phyloP scores from a whole-genome alignment of 2,113 vertebrate genomes.

The Planiliza haematocheilus region DNA sequence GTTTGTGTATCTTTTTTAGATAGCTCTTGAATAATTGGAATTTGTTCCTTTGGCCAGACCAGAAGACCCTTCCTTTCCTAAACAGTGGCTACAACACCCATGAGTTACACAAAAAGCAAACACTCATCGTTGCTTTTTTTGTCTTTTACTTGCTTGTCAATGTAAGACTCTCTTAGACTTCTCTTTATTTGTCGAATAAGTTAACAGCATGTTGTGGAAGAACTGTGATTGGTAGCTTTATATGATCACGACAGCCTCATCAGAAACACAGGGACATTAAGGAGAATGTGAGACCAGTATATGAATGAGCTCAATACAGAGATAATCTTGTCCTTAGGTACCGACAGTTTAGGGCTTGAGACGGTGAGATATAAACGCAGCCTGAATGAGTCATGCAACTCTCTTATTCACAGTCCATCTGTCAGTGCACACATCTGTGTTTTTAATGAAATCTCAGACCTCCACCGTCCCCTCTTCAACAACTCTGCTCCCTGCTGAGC shows the following conservation, averaged over 20 bases:
- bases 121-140: conserved; percentile 17
- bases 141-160: neutral
- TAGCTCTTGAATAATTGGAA: neutral
- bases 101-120: conserved; percentile 15
- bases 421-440: conserved; percentile 61
- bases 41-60: neutral
- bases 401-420: conserved; percentile 49
- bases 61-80: neutral
- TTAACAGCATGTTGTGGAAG: conserved; percentile 3
- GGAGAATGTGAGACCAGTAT: conserved; percentile 8
- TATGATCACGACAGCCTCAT: conserved; percentile 37
- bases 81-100: neutral
- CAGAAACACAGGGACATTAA: conserved; percentile 38
- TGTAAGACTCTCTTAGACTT: neutral
- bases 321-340: conserved; percentile 17
- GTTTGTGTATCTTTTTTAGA: too few relatives aligned
- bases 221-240: conserved; percentile 21
- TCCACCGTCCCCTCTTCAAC: conserved; percentile 49
- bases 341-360: conserved; percentile 19
- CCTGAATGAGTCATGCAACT: conserved; percentile 4
- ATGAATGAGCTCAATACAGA: conserved; percentile 8
- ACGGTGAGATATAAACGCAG: conserved; percentile 9
- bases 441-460: conserved; percentile 72
- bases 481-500: conserved; percentile 66
- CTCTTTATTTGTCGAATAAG: conserved; percentile 6